These are phyloP conservation scores for Coremacera marginata DNA, from an alignment of 2,888 invertebrate species.

Conservation along the genomic window DNA sequence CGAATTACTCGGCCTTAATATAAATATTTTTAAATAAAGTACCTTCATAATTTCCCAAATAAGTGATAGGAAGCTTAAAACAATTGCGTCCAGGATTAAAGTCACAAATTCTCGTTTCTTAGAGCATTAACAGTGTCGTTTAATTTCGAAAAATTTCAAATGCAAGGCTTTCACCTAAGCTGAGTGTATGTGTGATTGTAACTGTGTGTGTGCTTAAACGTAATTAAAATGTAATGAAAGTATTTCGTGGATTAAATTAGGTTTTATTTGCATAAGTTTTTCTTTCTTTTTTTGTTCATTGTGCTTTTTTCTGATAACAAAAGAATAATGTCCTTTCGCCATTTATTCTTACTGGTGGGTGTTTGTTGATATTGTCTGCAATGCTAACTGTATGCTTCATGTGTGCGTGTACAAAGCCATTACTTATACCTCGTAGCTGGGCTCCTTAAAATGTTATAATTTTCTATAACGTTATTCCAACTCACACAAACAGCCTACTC, in stretches of 20 bases:
- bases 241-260: constrained; percentile 69
- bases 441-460: not conserved
- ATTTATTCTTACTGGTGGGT: not conserved
- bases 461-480: no score
- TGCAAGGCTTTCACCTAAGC: not conserved
- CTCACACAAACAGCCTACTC: not conserved
- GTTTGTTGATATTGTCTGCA: not conserved
- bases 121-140: no score
- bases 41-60: constrained; percentile 66
- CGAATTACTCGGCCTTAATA: constrained; percentile 48
- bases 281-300: constrained; percentile 42
- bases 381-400: not conserved
- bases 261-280: constrained; percentile 69
- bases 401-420: not conserved
- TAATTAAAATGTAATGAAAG: constrained; percentile 70
- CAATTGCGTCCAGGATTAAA: constrained; percentile 55
- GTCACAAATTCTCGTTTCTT: not conserved
- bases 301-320: constrained; percentile 3
- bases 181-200: not conserved
- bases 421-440: not conserved
- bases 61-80: not conserved
- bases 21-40: constrained; percentile 45
- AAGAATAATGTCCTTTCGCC: not conserved
- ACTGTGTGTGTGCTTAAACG: constrained; percentile 56
- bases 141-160: no score